Conservation (phyloP, 2,888 invertebrate genomes). For the Luffia ferchaultella region DNA sequence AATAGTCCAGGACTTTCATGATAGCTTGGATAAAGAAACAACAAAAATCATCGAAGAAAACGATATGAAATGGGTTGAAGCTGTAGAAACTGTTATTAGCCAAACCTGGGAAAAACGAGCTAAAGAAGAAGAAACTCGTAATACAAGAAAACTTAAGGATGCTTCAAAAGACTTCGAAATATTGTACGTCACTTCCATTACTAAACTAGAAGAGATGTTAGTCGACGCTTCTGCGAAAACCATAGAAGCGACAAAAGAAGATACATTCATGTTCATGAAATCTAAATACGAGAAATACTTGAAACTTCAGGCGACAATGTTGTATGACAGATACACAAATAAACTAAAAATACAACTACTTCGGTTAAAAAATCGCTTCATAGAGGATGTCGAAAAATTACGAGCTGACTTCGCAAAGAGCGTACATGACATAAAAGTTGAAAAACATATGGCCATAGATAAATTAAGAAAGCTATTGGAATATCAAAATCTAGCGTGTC, state of each 20-base stretch:
- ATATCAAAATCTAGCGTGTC: constrained; percentile 48
- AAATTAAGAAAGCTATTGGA: constrained; percentile 35
- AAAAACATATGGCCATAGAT: constrained; percentile 43
- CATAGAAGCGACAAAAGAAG: constrained; percentile 27
- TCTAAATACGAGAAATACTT: constrained; percentile 25
- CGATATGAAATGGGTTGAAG: constrained; percentile 34
- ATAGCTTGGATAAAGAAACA: constrained; percentile 24
- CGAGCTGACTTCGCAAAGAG: constrained; percentile 21
- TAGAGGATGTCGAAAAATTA: constrained; percentile 24
- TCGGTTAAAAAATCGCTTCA: constrained; percentile 31
- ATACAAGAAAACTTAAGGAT: constrained; percentile 23
- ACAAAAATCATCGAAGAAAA: constrained; percentile 29
- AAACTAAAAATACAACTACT: constrained; percentile 29
- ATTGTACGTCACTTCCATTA: constrained; percentile 32
- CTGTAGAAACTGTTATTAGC: constrained; percentile 20
- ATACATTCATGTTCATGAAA: constrained; percentile 30
- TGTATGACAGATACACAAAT: constrained; percentile 32
- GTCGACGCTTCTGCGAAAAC: constrained; percentile 32
- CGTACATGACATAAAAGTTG: constrained; percentile 41
- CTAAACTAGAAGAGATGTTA: constrained; percentile 34
- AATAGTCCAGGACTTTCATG: constrained; percentile 26
- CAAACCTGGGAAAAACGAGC: constrained; percentile 26
- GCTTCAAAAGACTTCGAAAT: constrained; percentile 33
- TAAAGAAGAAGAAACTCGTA: constrained; percentile 26
- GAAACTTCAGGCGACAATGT: constrained; percentile 33